Conservation (phyloP, 1,140 invertebrate species). For the Drosophila kikkawai region DNA sequence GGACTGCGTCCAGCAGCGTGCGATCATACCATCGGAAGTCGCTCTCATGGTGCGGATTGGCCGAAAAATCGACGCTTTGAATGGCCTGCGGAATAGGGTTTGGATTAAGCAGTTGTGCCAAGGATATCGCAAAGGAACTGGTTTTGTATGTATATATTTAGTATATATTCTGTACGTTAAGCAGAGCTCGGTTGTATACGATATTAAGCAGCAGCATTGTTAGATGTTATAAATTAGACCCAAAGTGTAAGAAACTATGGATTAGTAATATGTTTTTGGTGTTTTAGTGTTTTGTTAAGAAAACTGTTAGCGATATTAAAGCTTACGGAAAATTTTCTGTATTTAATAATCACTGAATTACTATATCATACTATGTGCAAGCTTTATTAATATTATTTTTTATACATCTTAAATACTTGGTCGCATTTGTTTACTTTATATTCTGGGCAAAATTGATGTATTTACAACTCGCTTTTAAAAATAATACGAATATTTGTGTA, state of each 20-base stretch:
- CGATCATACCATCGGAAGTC: slow-evolving; percentile 98
- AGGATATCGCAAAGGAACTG: background rate
- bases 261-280: background rate
- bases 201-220: slow-evolving; percentile 18
- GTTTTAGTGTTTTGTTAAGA: background rate
- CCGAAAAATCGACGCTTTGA: slow-evolving; percentile 95
- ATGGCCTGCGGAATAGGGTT: slow-evolving; percentile 86
- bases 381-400: background rate
- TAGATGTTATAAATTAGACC: background rate
- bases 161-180: slow-evolving; percentile 16
- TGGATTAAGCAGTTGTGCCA: background rate
- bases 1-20: slow-evolving; percentile 93
- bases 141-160: background rate
- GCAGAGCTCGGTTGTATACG: slow-evolving; percentile 31
- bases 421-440: background rate
- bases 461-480: background rate
- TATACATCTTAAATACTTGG: background rate
- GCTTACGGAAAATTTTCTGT: too few species aligned
- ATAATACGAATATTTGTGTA: background rate
- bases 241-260: background rate
- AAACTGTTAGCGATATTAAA: background rate
- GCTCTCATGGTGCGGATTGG: slow-evolving; percentile 95
- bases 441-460: too few species aligned
- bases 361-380: background rate
- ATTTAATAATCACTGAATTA: background rate